These are phyloP conservation scores for Ceratosolen fusciceps DNA, from an alignment of 1,140 invertebrate genomes.

Conservation along the genomic window DNA sequence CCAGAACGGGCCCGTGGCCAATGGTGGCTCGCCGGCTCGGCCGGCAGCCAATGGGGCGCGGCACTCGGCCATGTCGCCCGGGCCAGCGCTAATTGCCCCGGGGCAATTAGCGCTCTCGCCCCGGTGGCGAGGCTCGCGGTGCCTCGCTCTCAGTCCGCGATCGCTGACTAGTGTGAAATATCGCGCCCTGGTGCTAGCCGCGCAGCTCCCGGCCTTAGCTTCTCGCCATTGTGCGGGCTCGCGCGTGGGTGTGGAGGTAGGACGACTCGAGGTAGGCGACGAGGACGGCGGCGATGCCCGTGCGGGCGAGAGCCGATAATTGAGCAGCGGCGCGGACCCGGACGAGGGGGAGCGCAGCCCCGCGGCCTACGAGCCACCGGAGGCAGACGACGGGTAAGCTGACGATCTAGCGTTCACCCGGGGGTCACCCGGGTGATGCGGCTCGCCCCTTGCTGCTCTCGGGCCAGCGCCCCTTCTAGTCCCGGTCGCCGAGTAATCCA, in stretches of 20 bases:
- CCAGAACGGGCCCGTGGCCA: slow-evolving; percentile 37
- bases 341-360: neutral
- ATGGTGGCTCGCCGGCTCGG: neutral
- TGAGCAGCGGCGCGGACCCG: neutral
- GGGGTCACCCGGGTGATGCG: no score
- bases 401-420: neutral
- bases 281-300: neutral
- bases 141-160: slow-evolving; percentile 36
- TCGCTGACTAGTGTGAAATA: slow-evolving; percentile 71
- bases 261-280: no score
- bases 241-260: slow-evolving; percentile 29
- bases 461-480: no score
- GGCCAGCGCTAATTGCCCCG: slow-evolving; percentile 28
- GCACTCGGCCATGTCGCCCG: neutral
- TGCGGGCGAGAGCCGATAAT: slow-evolving; percentile 29
- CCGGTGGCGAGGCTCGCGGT: neutral
- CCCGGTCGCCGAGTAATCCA: no score
- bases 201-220: neutral
- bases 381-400: neutral
- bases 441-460: neutral
- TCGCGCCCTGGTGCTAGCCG: slow-evolving; percentile 71
- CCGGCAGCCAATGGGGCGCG: neutral
- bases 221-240: slow-evolving; percentile 2
- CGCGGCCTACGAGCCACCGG: neutral
- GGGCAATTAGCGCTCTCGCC: slow-evolving; percentile 14